These are phyloP conservation scores for Anser brachyrhynchus DNA, from an alignment of 2,113 vertebrate species.

Conservation along the genomic window DNA sequence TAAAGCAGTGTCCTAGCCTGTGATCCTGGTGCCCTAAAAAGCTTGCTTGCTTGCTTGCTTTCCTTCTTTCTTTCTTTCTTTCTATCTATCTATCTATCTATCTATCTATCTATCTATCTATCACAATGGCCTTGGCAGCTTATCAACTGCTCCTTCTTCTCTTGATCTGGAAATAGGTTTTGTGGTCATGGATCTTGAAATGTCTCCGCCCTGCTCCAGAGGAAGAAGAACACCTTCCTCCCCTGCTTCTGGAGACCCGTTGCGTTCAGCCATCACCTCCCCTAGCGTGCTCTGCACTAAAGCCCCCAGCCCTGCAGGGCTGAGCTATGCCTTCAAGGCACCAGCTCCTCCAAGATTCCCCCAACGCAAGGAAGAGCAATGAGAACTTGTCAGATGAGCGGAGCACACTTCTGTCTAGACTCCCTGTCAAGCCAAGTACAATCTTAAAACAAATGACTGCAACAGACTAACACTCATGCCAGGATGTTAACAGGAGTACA, in stretches of 20 bases:
- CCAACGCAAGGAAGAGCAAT: neutral
- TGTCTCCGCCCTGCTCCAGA: neutral
- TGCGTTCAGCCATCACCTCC: neutral
- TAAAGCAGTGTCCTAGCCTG: neutral
- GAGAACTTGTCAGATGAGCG: slow-evolving; percentile 30
- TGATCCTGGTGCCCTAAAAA: neutral
- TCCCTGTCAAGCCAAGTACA: slow-evolving; percentile 27
- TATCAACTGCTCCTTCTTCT: neutral
- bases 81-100: neutral
- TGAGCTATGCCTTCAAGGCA: rapidly evolving
- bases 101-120: neutral
- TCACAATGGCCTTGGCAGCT: neutral
- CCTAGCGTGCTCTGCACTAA: neutral
- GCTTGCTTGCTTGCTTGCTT: too few relatives aligned
- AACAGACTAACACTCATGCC: neutral
- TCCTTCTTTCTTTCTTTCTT: too few relatives aligned
- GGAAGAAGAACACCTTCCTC: neutral
- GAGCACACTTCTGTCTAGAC: slow-evolving; percentile 8
- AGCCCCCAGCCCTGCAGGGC: neutral
- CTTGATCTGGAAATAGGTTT: neutral
- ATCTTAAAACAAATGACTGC: slow-evolving; percentile 35
- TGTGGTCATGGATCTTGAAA: neutral
- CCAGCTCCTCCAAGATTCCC: neutral
- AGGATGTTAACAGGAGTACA: slow-evolving; percentile 19
- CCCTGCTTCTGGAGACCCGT: neutral